phyloP scores from a whole-genome alignment of 2,113 vertebrate genomes.

The Rhagologus leucostigma region DNA sequence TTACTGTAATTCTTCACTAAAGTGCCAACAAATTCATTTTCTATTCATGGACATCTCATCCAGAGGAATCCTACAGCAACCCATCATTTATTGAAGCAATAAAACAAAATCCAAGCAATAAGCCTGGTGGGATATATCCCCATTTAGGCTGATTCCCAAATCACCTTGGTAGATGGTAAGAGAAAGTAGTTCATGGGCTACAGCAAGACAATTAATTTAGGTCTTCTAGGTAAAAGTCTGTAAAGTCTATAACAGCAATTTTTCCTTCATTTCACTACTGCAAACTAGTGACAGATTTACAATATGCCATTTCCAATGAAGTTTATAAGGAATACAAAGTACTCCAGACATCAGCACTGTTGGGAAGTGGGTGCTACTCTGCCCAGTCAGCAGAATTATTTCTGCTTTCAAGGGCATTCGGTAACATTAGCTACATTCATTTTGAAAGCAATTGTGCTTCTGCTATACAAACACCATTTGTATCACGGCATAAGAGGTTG shows the following conservation, averaged over 20 bases:
- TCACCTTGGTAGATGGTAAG: background rate
- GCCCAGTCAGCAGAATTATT: background rate
- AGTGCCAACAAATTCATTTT: background rate
- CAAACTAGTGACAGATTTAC: background rate
- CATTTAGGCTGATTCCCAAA: background rate
- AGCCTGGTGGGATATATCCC: background rate
- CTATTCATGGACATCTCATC: background rate
- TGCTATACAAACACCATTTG: background rate
- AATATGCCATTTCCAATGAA: background rate
- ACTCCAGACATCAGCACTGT: background rate
- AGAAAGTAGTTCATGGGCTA: background rate
- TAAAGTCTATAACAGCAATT: background rate
- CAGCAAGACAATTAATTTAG: slow-evolving; percentile 1
- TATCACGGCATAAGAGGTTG: background rate
- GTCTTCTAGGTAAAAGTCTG: background rate
- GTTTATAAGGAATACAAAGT: background rate
- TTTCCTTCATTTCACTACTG: background rate
- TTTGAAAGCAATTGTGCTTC: background rate
- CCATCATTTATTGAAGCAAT: background rate
- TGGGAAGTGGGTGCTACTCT: background rate
- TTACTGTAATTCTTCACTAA: background rate
- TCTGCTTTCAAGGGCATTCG: background rate
- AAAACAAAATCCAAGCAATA: background rate
- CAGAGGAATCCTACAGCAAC: background rate
- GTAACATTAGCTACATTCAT: background rate